A percentile compares a stretch with the other conserved stretches of the same genome.
Conservation (phyloP, 1,140 invertebrate species). For the Octopus bimaculoides region DNA sequence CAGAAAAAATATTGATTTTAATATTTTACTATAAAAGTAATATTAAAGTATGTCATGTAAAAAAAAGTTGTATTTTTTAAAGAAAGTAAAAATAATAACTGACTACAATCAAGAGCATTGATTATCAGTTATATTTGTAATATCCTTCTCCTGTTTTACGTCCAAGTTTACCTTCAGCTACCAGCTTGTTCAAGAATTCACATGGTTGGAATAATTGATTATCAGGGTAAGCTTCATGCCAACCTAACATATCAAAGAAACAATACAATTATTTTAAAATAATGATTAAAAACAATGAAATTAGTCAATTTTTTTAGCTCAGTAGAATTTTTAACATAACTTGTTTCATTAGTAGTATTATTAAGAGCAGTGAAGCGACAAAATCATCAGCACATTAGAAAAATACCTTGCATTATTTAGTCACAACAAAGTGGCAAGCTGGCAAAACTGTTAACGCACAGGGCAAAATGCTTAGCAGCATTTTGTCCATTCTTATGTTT, state of each 20-base stretch:
- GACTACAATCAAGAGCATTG: too few relatives aligned
- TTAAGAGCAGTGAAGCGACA: neutral
- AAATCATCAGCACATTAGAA: neutral
- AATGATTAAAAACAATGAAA: neutral
- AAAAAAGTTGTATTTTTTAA: too few relatives aligned
- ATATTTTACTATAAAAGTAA: too few relatives aligned
- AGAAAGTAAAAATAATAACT: too few relatives aligned
- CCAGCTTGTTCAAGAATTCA: constrained; percentile 69
- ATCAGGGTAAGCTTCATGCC: constrained; percentile 76
- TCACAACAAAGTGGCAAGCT: neutral
- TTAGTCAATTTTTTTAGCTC: neutral
- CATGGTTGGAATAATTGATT: constrained; percentile 72
- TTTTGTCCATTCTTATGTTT: too few relatives aligned
- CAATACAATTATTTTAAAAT: neutral
- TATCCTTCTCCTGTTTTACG: constrained; percentile 84
- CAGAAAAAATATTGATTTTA: too few relatives aligned
- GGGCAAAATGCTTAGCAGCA: too few relatives aligned
- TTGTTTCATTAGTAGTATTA: neutral
- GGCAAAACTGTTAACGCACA: too few relatives aligned
- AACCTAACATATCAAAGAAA: constrained; percentile 61
- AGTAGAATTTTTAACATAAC: neutral
- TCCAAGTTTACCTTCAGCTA: constrained; percentile 78
- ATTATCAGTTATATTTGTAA: constrained; percentile 70
- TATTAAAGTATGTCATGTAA: too few relatives aligned
- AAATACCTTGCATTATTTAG: neutral